Conservation (phyloP, 53 echinoderm and acorn worm genomes). For the Holothuria scabra region DNA sequence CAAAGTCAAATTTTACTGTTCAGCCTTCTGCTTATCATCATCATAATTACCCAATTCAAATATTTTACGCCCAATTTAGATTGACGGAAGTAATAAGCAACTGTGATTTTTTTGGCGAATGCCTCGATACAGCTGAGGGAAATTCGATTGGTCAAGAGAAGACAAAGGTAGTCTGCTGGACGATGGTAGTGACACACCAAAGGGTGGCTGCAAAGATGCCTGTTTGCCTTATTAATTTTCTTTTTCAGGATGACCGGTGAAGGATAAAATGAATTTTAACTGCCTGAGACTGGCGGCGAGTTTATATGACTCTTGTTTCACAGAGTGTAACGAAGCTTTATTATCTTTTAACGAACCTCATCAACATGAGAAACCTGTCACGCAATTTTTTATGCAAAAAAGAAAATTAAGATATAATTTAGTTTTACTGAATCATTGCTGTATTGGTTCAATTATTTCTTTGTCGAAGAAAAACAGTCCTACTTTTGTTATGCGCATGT, state of each 20-base stretch:
- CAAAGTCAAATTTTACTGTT: too few species aligned
- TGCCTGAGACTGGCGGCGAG: neutral
- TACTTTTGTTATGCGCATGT: too few species aligned
- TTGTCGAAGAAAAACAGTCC: too few species aligned
- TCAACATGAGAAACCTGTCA: too few species aligned
- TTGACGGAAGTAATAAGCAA: constrained; percentile 18
- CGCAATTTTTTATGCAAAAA: too few species aligned
- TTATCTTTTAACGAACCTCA: too few species aligned
- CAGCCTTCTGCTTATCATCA: too few species aligned
- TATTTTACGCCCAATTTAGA: constrained; percentile 28
- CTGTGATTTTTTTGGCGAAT: neutral
- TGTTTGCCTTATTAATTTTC: constrained; percentile 40
- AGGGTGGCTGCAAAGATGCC: neutral
- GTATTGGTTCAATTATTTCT: too few species aligned
- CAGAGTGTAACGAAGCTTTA: too few species aligned
- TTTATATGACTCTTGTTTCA: neutral
- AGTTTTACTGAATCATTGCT: too few species aligned
- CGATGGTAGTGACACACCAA: neutral
- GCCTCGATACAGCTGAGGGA: neutral
- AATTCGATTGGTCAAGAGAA: neutral
- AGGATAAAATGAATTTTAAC: constrained; percentile 23
- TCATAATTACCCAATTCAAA: neutral
- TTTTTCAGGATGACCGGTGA: constrained; percentile 23
- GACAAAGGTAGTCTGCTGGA: constrained; percentile 23
- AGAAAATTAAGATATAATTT: too few species aligned